Percentiles rank a stretch among this genome's conserved stretches.
Evolutionary conservation across 2,797 vertebrate species (phyloP).

Genomic region (Fratercula arctica): DNA sequence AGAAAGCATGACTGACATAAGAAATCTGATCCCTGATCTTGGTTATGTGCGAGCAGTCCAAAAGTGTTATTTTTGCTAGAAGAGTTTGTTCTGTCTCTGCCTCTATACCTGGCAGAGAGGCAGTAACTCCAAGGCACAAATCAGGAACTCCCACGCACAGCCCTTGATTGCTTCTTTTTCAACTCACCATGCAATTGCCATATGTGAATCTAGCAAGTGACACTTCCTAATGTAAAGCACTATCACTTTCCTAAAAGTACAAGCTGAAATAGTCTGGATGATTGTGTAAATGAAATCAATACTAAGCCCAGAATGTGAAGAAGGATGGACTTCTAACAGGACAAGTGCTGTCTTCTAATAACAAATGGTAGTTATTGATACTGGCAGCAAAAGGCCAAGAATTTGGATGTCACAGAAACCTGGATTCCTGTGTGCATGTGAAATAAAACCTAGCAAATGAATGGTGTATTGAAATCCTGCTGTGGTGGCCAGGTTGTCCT

Average conservation of each 20-base stretch:
- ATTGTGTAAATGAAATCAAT: background rate
- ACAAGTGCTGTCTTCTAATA: background rate
- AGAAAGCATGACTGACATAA: background rate
- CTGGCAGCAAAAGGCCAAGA: background rate
- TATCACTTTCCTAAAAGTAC: constrained; percentile 4
- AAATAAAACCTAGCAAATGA: background rate
- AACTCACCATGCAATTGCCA: constrained; percentile 49
- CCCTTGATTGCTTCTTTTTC: constrained; percentile 45
- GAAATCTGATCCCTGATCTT: background rate
- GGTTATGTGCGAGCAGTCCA: background rate
- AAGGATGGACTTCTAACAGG: background rate
- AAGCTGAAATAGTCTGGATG: background rate
- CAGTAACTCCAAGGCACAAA: constrained; percentile 45
- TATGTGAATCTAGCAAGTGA: constrained; percentile 49
- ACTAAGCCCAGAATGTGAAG: background rate
- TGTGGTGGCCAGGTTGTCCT: background rate
- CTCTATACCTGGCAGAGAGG: constrained; percentile 50
- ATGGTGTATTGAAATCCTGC: background rate
- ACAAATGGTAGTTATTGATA: background rate
- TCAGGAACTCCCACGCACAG: constrained; percentile 1
- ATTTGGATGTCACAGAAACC: background rate
- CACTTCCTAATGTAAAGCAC: constrained; percentile 38
- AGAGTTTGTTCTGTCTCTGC: constrained; percentile 47
- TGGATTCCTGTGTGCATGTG: background rate
- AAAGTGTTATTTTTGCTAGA: constrained; percentile 29